A percentile compares a stretch with the other conserved stretches of the same genome.
Conservation (phyloP, 2,113 vertebrate genomes). For the Bungarus multicinctus region DNA sequence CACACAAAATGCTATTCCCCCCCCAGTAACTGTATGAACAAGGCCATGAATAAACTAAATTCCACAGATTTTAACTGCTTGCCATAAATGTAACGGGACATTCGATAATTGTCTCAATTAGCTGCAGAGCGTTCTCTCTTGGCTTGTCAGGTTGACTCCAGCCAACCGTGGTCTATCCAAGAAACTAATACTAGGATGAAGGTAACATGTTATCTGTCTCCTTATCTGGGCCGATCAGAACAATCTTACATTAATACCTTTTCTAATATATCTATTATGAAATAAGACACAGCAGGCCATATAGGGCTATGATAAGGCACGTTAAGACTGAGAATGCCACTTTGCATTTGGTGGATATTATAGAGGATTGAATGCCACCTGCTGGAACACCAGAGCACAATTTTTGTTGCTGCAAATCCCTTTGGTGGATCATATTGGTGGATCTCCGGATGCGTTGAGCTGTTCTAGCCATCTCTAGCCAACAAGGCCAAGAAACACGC, state of each 20-base stretch:
- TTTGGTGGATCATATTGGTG: background rate
- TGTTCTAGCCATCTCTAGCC: background rate
- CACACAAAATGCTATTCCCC: background rate
- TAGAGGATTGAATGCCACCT: background rate
- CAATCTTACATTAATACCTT: background rate
- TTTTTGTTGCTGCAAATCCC: background rate
- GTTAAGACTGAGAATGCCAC: background rate
- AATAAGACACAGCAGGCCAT: background rate
- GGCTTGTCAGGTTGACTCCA: background rate
- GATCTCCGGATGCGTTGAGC: background rate
- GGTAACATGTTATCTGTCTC: background rate
- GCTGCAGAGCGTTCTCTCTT: background rate
- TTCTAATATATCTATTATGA: background rate
- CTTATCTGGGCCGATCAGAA: background rate
- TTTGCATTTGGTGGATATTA: background rate
- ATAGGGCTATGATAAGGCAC: background rate
- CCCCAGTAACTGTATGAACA: background rate
- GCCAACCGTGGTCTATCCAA: background rate
- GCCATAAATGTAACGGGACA: background rate
- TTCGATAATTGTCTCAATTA: background rate
- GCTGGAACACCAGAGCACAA: background rate
- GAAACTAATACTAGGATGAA: background rate
- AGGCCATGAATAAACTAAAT: background rate
- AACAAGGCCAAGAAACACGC: background rate
- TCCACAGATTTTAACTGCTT: background rate